A percentile compares a stretch with the other conserved stretches of the same genome.
These are phyloP conservation scores for Pterostichus madidus DNA, from an alignment of 2,888 invertebrate genomes.

Conservation along the genomic window DNA sequence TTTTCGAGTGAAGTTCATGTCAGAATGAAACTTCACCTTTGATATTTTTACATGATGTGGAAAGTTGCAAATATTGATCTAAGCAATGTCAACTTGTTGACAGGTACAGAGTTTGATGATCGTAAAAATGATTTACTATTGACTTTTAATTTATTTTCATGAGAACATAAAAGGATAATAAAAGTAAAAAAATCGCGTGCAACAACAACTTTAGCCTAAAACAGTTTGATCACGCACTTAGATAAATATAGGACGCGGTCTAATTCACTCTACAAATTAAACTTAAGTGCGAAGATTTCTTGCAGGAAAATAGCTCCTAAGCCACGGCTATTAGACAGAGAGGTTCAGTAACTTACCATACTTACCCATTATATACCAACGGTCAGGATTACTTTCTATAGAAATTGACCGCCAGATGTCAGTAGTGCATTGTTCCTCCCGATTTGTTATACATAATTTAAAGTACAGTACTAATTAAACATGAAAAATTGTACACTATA, in stretches of 20 bases:
- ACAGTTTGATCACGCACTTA: conserved; percentile 20
- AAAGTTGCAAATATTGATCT: conserved; percentile 42
- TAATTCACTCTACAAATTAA: conserved; percentile 27
- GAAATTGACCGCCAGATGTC: too few species aligned
- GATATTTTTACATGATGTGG: conserved; percentile 43
- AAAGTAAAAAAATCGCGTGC: conserved; percentile 11
- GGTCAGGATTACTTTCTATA: too few species aligned
- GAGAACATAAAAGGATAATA: background rate
- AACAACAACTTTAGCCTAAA: conserved; percentile 17
- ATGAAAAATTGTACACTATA: too few species aligned
- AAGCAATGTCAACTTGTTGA: conserved; percentile 3
- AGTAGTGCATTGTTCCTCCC: too few species aligned
- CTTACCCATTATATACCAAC: too few species aligned
- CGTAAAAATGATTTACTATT: conserved; percentile 36
- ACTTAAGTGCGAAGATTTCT: background rate
- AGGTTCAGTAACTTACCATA: background rate
- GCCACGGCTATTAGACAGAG: background rate
- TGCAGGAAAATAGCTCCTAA: too few species aligned
- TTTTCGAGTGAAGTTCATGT: background rate
- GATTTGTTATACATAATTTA: too few species aligned
- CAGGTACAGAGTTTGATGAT: background rate
- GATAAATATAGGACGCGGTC: conserved; percentile 33
- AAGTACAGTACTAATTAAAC: too few species aligned
- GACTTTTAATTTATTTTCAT: conserved; percentile 18
- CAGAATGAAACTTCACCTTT: conserved; percentile 38